Evolutionary conservation across 2,888 invertebrate species (phyloP).

Genomic region (Drosophila melanosoma): DNA sequence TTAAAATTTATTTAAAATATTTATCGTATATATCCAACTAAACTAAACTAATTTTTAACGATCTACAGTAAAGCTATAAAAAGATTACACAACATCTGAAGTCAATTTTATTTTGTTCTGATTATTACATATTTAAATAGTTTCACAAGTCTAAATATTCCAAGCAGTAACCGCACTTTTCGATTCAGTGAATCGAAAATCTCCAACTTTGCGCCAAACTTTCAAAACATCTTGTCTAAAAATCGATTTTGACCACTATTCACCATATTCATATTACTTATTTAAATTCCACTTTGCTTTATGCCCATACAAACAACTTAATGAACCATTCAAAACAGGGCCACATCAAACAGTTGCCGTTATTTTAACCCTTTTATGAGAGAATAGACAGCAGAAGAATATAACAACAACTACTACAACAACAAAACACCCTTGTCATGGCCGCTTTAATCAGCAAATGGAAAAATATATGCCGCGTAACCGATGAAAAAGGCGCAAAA

Average conservation of each 20-base stretch:
- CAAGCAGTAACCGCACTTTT: slow-evolving; percentile 19
- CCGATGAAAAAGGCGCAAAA: slow-evolving; percentile 21
- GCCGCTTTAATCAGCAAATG: slow-evolving; percentile 74
- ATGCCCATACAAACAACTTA: slow-evolving; percentile 59
- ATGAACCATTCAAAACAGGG: slow-evolving; percentile 63
- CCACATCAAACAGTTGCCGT: slow-evolving; percentile 72
- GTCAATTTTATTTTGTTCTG: not conserved
- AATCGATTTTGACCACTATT: slow-evolving; percentile 18
- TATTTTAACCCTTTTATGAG: slow-evolving; percentile 67
- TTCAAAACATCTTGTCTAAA: slow-evolving; percentile 1
- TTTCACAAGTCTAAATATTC: not conserved
- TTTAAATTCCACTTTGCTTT: slow-evolving; percentile 43
- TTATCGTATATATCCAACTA: not conserved
- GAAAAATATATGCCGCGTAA: slow-evolving; percentile 59
- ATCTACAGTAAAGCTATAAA: not conserved
- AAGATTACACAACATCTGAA: not conserved
- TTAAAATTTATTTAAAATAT: not conserved
- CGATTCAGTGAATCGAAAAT: slow-evolving; percentile 18
- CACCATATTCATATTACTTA: slow-evolving; percentile 13
- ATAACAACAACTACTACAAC: slow-evolving; percentile 11
- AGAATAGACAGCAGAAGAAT: slow-evolving; percentile 15
- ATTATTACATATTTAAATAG: not conserved
- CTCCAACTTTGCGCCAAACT: not conserved
- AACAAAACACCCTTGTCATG: slow-evolving; percentile 59
- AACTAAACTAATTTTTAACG: not conserved